Evolutionary conservation across 2,888 invertebrate genomes (phyloP).

Genomic region (Zhuqinia jingwanae): DNA sequence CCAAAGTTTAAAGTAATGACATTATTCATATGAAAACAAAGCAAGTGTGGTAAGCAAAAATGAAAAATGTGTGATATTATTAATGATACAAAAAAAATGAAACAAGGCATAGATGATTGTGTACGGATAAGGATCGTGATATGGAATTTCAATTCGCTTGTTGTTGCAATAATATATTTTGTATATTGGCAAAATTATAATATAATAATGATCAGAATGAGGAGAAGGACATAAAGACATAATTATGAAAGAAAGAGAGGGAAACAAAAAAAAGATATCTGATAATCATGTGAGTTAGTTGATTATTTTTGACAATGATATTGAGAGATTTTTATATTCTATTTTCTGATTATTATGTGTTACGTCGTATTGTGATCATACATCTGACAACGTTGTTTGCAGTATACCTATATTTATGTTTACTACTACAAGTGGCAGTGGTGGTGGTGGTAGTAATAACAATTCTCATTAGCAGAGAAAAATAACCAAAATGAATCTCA

Average conservation of each 20-base stretch:
- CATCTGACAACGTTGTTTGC: too few species aligned
- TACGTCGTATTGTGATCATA: too few species aligned
- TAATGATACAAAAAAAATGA: constrained; percentile 16
- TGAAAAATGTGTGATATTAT: not conserved
- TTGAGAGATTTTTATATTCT: too few species aligned
- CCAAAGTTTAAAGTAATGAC: too few species aligned
- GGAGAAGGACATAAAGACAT: constrained; percentile 10
- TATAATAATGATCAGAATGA: constrained; percentile 24
- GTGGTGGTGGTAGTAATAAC: too few species aligned
- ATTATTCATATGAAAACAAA: not conserved
- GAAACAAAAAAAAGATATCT: constrained; percentile 29
- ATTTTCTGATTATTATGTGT: too few species aligned
- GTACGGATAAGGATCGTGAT: constrained; percentile 10
- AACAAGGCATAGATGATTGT: not conserved
- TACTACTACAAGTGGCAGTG: too few species aligned
- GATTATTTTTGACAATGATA: constrained; percentile 44
- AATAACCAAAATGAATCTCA: not conserved
- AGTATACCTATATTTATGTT: too few species aligned
- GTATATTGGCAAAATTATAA: constrained; percentile 16
- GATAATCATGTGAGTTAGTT: not conserved
- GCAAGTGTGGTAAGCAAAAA: not conserved
- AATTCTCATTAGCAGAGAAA: constrained; percentile 45
- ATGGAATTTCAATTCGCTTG: too few species aligned
- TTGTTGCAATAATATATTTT: too few species aligned
- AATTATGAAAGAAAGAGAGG: too few species aligned